Evolutionary conservation across 35 echinoderm and acorn worm genomes (phyloP), one percentile per base, ranked within the genome.

Genomic region (Eucidaris tribuloides): DNA sequence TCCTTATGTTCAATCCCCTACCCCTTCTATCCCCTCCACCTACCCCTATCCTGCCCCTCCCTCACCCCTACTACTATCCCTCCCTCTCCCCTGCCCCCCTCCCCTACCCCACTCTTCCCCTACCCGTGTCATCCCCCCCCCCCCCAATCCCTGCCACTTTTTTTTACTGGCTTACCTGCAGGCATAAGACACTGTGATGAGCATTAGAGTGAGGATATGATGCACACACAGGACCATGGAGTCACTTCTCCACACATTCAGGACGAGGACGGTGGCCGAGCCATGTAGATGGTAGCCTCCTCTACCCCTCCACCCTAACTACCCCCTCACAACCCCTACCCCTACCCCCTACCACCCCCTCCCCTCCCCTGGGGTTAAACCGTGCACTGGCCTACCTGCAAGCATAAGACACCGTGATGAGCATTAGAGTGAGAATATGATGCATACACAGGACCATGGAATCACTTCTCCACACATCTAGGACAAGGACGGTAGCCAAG

Each of bases 401-500:
- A 35, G 82, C 84, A 88, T 96, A 96, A 4, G 93, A 96, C 31
- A 96, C 78, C 45, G 83, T 80, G 36, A 96, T 91, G 44, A 96
- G 93, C 24, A 81, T 52, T 6, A 96, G 66, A 7, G 93, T 91
- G 35, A 96, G 83, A 56, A 96, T 84, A 81, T 96, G 93, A 59
- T 96, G 93, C 31, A 96, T 59, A 59, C 83, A 96, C 24, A 96
- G 50, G 59, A 96, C 80, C 13, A 96, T 44, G 35, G 88, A 91
- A 71, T 96, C 93, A 58, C 79, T 96, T 18, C 93, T 79, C 88
- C 84, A 91, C 24, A 91, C 80, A 49, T 96, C 93, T 36, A 91
- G 81, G 71, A 91, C 87, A 27, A 96, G 27, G 27, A 89, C 91
- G 33, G 89, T 89, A 2, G 34, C 82, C 52, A 93, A 82, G 25